These are phyloP conservation scores for Lypha dubia DNA, from an alignment of 2,888 invertebrate genomes.

Conservation along the genomic window DNA sequence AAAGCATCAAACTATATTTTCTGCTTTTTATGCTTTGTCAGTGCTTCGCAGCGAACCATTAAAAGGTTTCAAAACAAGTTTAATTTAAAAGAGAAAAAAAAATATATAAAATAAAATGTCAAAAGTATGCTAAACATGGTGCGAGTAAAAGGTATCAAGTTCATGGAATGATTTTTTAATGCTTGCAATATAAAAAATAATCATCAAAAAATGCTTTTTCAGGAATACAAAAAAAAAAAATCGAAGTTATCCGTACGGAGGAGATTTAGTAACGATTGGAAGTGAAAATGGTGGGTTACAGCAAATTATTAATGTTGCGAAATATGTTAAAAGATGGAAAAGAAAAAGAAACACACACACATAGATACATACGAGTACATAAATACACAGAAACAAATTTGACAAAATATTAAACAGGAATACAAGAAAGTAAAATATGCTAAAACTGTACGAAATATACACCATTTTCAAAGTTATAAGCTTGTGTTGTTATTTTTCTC, in stretches of 20 bases:
- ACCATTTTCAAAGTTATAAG: conserved; percentile 11
- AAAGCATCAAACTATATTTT: not conserved
- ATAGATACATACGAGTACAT: too few species aligned
- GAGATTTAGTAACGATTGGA: too few species aligned
- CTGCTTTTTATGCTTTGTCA: not conserved
- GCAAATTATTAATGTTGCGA: conserved; percentile 22
- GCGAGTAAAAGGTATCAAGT: conserved; percentile 23
- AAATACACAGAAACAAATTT: too few species aligned
- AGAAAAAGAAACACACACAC: not conserved
- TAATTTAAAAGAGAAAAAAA: conserved; percentile 7
- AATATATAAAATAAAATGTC: conserved; percentile 4
- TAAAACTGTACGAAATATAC: not conserved
- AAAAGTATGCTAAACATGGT: conserved; percentile 33
- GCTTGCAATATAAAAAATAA: conserved; percentile 48
- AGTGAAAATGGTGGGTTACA: not conserved
- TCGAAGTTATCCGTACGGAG: not conserved
- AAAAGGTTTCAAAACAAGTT: conserved; percentile 30
- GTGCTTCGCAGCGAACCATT: not conserved
- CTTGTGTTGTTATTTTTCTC: not conserved
- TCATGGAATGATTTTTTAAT: conserved; percentile 45
- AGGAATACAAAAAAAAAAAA: conserved; percentile 4
- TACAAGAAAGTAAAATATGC: not conserved
- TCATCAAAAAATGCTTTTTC: conserved; percentile 24
- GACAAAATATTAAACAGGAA: conserved; percentile 21
- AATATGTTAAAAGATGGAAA: not conserved